Conservation (phyloP, 2,113 vertebrate species). For the Tichodroma muraria region DNA sequence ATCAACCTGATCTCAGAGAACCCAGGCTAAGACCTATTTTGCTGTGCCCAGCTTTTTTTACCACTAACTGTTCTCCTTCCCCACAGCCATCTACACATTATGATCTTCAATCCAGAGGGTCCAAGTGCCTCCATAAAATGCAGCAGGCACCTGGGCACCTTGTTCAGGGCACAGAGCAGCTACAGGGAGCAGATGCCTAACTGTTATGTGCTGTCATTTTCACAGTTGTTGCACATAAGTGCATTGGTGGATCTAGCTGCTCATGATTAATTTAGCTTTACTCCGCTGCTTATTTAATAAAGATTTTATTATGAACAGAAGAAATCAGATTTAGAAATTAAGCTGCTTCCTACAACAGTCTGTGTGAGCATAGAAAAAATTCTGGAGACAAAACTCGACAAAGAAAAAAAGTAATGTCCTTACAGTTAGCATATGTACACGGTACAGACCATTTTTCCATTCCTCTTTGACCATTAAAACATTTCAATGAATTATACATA, state of each 20-base stretch:
- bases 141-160: background rate
- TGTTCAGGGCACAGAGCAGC: background rate
- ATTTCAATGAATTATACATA: background rate
- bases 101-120: background rate
- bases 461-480: background rate
- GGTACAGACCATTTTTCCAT: background rate
- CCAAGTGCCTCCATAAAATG: background rate
- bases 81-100: background rate
- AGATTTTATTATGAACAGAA: constrained; percentile 9
- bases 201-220: background rate
- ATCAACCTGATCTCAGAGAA: background rate
- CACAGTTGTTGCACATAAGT: background rate
- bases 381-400: background rate
- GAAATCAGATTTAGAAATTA: background rate
- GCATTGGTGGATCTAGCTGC: background rate
- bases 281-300: constrained; percentile 1
- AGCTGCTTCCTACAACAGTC: background rate
- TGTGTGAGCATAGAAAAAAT: background rate
- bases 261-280: constrained; percentile 40
- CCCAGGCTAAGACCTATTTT: background rate
- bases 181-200: constrained; percentile 1
- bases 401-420: background rate
- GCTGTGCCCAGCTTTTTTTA: background rate
- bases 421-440: background rate
- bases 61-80: background rate